Base-by-base conservation (phyloP, 2,888 invertebrate genomes). In the Acutogordius australiensis region DNA sequence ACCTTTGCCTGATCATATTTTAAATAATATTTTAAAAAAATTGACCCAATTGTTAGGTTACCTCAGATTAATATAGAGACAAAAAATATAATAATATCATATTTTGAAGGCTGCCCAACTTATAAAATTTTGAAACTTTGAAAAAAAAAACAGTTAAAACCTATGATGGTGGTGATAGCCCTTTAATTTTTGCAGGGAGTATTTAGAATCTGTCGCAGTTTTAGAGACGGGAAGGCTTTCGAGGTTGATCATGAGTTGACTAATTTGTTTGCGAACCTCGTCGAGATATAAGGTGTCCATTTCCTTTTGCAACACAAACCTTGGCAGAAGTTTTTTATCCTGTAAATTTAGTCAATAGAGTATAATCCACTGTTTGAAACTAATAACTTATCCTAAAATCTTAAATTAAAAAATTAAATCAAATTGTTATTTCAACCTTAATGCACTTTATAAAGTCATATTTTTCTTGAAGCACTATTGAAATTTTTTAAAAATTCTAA, bases 281-380 rank as follows among this genome's bases (percentile, higher is more conserved):
- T 99, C 97, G 68, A 94, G 82, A 76, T 90, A 97, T 69, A 99
- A 78, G 60, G 87, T 86, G 75, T 97, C 97, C 97, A 97, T 97
- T 76, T 99, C 97, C 78, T 99, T 99, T 57, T 57, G 58, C 66
- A 99, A 79, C 64, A 97, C 90, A 77, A 97, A 97, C 76, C 87
- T 90, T 66, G 97, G 97, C 86, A 90, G 87, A 68, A 91, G 74
- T 75, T 88, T 87, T 67, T 87, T 81, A 73, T 90, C 88, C 84
- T 86, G 72, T 21, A 56, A 45, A 28, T 58, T 28, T 21, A 13
- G 29, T n/a, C n/a, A n/a, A n/a, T n/a, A n/a, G n/a, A n/a, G n/a
- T n/a, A n/a, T n/a, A n/a, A n/a, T n/a, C n/a, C n/a, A n/a, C n/a
- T n/a, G n/a, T n/a, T n/a, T n/a, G n/a, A n/a, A n/a, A n/a, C n/a